Percentiles rank a stretch among this genome's conserved stretches.
These are phyloP conservation scores for Pogonognathellus flavescens DNA, from an alignment of 1,140 invertebrate genomes.

Conservation along the genomic window DNA sequence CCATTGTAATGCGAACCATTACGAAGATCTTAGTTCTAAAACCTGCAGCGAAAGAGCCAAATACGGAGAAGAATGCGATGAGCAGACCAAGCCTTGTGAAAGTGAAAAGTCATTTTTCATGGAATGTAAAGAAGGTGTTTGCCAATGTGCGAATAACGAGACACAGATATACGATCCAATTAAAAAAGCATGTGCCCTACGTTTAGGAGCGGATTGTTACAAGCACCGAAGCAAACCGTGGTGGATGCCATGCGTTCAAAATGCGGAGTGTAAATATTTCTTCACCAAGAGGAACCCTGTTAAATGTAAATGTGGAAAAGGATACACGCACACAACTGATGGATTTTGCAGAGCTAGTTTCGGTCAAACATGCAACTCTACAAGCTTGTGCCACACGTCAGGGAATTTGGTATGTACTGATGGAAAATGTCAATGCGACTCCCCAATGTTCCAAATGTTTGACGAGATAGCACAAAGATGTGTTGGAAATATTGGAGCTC, in stretches of 20 bases:
- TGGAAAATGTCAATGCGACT: slow-evolving; percentile 40
- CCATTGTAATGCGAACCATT: not conserved
- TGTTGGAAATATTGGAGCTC: not conserved
- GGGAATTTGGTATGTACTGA: slow-evolving; percentile 19
- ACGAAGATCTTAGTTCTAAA: not conserved
- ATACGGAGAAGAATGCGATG: slow-evolving; percentile 12
- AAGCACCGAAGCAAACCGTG: slow-evolving; percentile 12
- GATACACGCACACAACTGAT: not conserved
- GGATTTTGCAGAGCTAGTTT: slow-evolving; percentile 24
- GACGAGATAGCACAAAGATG: not conserved
- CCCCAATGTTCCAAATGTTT: not conserved
- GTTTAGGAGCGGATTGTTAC: not conserved
- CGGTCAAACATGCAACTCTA: slow-evolving; percentile 4
- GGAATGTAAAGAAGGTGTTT: not conserved
- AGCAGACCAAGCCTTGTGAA: not conserved
- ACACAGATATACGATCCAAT: slow-evolving; percentile 24
- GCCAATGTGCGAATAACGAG: slow-evolving; percentile 3
- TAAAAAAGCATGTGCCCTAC: slow-evolving; percentile 14
- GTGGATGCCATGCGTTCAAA: slow-evolving; percentile 5
- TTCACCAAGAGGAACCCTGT: slow-evolving; percentile 7
- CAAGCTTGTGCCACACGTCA: not conserved
- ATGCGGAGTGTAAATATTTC: slow-evolving; percentile 29
- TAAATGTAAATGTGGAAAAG: slow-evolving; percentile 29
- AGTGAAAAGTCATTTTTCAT: not conserved
- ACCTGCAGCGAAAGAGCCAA: not conserved